Conservation (phyloP, 2,888 invertebrate genomes). For the Apamea monoglypha region DNA sequence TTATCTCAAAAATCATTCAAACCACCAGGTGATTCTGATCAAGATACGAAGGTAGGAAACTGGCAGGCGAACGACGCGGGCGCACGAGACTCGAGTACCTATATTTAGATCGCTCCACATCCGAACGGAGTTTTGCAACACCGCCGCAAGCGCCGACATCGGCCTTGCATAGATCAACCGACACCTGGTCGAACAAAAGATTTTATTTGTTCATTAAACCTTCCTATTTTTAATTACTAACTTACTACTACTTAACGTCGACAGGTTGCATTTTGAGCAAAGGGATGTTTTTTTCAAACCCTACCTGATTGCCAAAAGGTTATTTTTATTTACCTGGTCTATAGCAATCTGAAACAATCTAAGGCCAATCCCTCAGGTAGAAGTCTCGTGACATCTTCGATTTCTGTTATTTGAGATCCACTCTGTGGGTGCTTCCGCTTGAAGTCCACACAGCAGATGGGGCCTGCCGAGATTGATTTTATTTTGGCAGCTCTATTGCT, state of each 20-base stretch:
- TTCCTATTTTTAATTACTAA: neutral
- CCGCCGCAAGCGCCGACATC: constrained; percentile 71
- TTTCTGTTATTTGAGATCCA: neutral
- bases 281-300: neutral
- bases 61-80: constrained; percentile 60
- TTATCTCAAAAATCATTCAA: constrained; percentile 5
- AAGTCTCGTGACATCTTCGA: no score
- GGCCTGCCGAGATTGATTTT: neutral
- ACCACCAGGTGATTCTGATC: constrained; percentile 64
- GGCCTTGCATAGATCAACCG: constrained; percentile 80
- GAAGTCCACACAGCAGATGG: neutral
- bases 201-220: neutral
- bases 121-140: constrained; percentile 82
- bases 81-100: constrained; percentile 70
- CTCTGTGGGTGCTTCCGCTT: neutral
- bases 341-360: neutral
- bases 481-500: neutral
- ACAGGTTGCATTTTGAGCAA: neutral
- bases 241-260: no score
- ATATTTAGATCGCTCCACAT: constrained; percentile 86
- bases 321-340: neutral
- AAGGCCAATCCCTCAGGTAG: neutral
- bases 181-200: constrained; percentile 59
- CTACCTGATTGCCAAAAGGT: neutral
- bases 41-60: constrained; percentile 69